Conservation (phyloP, 2,888 invertebrate species). For the Patella depressa region DNA sequence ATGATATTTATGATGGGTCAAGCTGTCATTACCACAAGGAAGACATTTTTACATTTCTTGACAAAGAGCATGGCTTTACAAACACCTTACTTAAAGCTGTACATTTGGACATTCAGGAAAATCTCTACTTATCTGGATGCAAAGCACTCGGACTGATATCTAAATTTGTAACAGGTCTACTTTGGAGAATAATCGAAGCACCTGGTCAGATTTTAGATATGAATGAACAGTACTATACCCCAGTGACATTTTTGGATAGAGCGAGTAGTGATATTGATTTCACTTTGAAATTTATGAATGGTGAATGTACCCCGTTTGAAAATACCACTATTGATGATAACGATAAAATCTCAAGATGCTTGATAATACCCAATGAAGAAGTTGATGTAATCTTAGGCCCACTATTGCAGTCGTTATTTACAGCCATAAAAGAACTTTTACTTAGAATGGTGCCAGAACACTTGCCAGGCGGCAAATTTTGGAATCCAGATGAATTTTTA, state of each 20-base stretch:
- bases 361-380: neutral
- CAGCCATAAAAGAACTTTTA: conserved; percentile 3
- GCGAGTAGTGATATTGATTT: neutral
- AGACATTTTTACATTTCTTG: conserved; percentile 30
- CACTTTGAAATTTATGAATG: neutral
- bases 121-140: conserved; percentile 32
- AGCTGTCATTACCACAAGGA: conserved; percentile 30
- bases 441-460: conserved; percentile 22
- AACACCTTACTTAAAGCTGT: conserved; percentile 38
- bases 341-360: neutral
- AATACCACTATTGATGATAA: neutral
- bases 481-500: conserved; percentile 17
- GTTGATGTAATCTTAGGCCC: neutral
- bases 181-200: conserved; percentile 26
- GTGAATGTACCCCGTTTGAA: neutral
- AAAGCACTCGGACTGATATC: conserved; percentile 43
- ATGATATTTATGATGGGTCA: conserved; percentile 35
- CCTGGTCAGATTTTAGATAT: conserved; percentile 23
- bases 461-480: conserved; percentile 27
- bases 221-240: conserved; percentile 3
- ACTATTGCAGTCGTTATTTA: conserved; percentile 16
- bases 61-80: conserved; percentile 18
- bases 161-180: conserved; percentile 24
- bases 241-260: conserved; percentile 1
- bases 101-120: conserved; percentile 33